Evolutionary conservation across 2,888 invertebrate species (phyloP), one percentile per base, ranked within the genome.

Genomic region (Scaptomyza tumidula): DNA sequence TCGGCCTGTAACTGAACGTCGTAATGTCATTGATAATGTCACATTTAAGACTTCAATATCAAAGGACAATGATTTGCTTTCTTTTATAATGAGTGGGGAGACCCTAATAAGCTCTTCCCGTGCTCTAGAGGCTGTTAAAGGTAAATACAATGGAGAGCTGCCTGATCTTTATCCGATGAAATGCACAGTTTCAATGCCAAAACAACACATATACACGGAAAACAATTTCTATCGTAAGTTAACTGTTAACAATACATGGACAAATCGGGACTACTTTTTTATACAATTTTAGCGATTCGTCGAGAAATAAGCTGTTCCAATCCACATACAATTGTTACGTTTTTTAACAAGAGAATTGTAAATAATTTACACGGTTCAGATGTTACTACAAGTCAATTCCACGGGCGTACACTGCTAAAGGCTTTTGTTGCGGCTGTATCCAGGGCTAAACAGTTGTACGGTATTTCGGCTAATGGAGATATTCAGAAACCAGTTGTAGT

Each of bases 301-400:
- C 60, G 62, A 1, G 71, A 69, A 4, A 53, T 81, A 3, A 45
- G 29, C 3, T 81, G 73, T 16, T 86, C 88, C 0, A 75, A 91
- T 76, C 95, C 96, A 0, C 98, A 98, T 87, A 98, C 97, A 33
- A 93, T 97, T 24, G 94, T 97, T 90, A 91, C 96, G n/a, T 94
- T 95, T 86, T 95, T 94, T 87, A 94, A 96, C 87, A 91, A 92
- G 24, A 94, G 94, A 27, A 92, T 94, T 90, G 95, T 96, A 0
- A 93, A 91, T 80, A 97, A 97, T 91, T 76, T 95, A 35, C 95
- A 94, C 86, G 95, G 95, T 84, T 94, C 95, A 6, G 93, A 94
- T 14, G 95, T 96, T 0, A 94, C 94, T 3, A 93, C 94, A 37
- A 90, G 93, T 6, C 97, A 97, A 91, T 94, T 96, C 59, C 91